Base-by-base conservation (phyloP, 2,888 invertebrate species). In the Heteromyza rotundicornis region DNA sequence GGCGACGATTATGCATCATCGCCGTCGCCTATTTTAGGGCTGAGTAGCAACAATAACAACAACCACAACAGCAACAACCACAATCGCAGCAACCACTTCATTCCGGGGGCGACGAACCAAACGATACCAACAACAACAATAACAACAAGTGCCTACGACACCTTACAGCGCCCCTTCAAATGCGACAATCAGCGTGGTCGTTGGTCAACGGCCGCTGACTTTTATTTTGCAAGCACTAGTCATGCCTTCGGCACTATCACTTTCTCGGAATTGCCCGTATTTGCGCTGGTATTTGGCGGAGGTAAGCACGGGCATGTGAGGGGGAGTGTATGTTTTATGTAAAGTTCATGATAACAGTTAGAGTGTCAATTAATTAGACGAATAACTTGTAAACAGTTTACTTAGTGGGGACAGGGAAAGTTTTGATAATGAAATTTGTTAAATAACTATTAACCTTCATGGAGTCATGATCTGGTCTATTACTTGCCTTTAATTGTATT, bases 201-300 rank as follows among this genome's bases (percentile, higher is more conserved):
- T 61, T 93, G 92, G 92, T 88, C 86, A 57, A 89, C 85, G 68
- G 89, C 90, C 81, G 84, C 87, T 52, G 93, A 94, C 80, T 94
- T 92, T 79, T 85, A 93, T 59, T 85, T 94, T 64, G 91, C 92
- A 61, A 92, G 92, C 76, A 87, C 92, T 56, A 92, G 92, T n/a
- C 92, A 92, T 72, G 91, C 92, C 20, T 92, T 94, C 62, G 92
- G 92, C 47, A 89, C 93, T 62, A 91, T 92, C 65, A 92, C 92
- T 77, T 89, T 94, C 53, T 92, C 91, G 88, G 86, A 93, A 71
- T 90, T 93, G 80, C 91, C 77, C 1, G 75, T 79, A 57, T 79
- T 72, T 65, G 80, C 73, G 2, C 63, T 80, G n/a, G 64, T 76
- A 19, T 67, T 74, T 14, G 76, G 78, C 40, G 82, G 82, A 62